Evolutionary conservation across 2,797 vertebrate genomes (phyloP), one percentile per base, ranked within the genome.

Genomic region (Parambassis ranga): DNA sequence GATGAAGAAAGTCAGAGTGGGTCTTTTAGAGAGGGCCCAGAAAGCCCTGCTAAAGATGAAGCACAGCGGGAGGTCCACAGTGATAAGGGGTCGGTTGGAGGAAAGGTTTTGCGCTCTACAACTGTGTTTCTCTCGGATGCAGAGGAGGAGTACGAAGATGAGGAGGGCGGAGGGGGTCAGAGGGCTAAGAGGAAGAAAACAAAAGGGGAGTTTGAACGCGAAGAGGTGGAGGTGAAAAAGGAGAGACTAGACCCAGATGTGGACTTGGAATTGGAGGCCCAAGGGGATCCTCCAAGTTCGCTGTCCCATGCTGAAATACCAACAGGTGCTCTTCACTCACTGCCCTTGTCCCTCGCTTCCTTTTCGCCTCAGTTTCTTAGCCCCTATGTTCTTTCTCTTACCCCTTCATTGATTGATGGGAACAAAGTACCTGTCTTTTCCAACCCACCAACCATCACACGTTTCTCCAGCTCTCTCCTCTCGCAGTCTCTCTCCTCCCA

Each of bases 111-210:
- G 28, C 90, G 91, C 31, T 94, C 93, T 43, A 92, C 92, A 14
- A 93, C 92, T 0, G 92, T 93, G 37, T 94, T 94, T 48, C 89
- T 93, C 11, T 94, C 93, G 0, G 93, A 94, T 30, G 93, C 90
- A 11, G 93, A 94, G 43, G 93, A 93, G 2, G 92, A 92, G 37
- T 90, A 92, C 4, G 92, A 93, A 28, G 91, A 92, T 10, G 91
- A 94, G n/a, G 92, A 92, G 9, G 62, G 63, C 0, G 86, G 69
- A 42, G 80, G 37, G 8, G 67, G 67, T 56, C 88, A 85, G 35
- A 80, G 71, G 38, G 72, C 83, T 7, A 89, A 72, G 38, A 89
- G 79, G 28, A 92, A 90, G 84, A 93, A 90, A 60, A 79, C 77
- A 31, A 92, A 87, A 53, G 64, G 66, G 15, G 88, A 87, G 31